Base-by-base conservation (phyloP, 2,888 invertebrate species). In the Phoronis australis region DNA sequence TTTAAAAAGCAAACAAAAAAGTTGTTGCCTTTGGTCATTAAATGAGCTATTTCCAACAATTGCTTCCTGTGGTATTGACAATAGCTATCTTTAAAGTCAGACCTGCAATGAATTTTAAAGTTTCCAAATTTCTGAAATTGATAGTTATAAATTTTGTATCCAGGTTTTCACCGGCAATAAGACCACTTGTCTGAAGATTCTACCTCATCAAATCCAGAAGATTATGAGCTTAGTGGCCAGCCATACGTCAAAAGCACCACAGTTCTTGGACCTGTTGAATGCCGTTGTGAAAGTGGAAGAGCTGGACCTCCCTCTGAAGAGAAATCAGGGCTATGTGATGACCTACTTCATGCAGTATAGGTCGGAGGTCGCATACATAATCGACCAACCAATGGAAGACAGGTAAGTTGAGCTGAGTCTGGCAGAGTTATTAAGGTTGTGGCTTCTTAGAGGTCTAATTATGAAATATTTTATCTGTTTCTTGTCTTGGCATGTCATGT, bases 331-430 rank as follows among this genome's bases (percentile, higher is more conserved):
- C 24, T 70, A 69, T 45, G 74, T 75, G 37, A 73, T 75, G 70
- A 73, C 71, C 47, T 73, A 71, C 59, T 72, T 75, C 57, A 73
- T 76, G 74, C 73, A 74, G 61, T 66, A 65, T 48, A 52, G 72
- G 20, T 43, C 63, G 2, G 70, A 72, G 18, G 66, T 75, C 5
- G 73, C 71, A 18, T 51, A 54, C 35, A 60, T 73, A n/a, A 66
- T 74, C 24, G 75, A 75, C 51, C 61, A 64, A 24, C 54, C 61
- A 27, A 60, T 61, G 26, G 57, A 65, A 23, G 47, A 60, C 15
- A 64, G 69, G 70, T 71, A 49, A 46, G 43, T 43, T 21, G 31
- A 25, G n/a, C 25, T 12, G 42, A n/a, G n/a, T n/a, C n/a, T n/a
- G n/a, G n/a, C n/a, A n/a, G n/a, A n/a, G n/a, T n/a, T n/a, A n/a